phyloP scores from a whole-genome alignment of 2,888 invertebrate genomes.

The Polydrusus tereticollis region DNA sequence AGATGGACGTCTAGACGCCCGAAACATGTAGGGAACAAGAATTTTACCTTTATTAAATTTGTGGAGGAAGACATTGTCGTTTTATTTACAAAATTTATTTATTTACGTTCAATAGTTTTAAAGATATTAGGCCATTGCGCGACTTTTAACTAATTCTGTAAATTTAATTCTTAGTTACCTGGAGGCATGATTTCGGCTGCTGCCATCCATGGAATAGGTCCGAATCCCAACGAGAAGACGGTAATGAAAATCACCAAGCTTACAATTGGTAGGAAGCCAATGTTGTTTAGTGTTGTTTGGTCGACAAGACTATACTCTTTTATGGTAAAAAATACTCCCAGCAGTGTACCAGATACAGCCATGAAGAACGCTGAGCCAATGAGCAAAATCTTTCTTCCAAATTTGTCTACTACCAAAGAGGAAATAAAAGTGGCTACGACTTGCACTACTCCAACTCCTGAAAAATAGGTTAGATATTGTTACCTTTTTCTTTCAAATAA shows the following conservation, averaged over 20 bases:
- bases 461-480: constrained; percentile 2
- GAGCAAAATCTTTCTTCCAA: constrained; percentile 84
- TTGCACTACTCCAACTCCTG: constrained; percentile 81
- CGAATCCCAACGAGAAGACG: constrained; percentile 86
- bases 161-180: constrained; percentile 28
- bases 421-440: constrained; percentile 82
- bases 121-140: too few species aligned
- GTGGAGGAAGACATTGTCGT: too few species aligned
- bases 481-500: background rate
- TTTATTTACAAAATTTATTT: too few species aligned
- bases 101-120: too few species aligned
- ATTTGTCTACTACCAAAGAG: constrained; percentile 82
- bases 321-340: constrained; percentile 79
- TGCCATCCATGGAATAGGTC: constrained; percentile 91
- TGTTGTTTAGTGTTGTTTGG: constrained; percentile 66
- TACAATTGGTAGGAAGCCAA: constrained; percentile 82
- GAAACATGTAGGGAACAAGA: too few species aligned
- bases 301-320: constrained; percentile 61
- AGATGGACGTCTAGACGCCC: too few species aligned
- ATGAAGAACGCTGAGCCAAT: constrained; percentile 79
- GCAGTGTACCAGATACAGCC: constrained; percentile 76
- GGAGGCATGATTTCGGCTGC: constrained; percentile 84
- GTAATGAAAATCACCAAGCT: constrained; percentile 82
- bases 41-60: too few species aligned
- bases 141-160: too few species aligned